Evolutionary conservation across 2,113 vertebrate genomes (phyloP).

Genomic region (Xiphophorus hellerii): DNA sequence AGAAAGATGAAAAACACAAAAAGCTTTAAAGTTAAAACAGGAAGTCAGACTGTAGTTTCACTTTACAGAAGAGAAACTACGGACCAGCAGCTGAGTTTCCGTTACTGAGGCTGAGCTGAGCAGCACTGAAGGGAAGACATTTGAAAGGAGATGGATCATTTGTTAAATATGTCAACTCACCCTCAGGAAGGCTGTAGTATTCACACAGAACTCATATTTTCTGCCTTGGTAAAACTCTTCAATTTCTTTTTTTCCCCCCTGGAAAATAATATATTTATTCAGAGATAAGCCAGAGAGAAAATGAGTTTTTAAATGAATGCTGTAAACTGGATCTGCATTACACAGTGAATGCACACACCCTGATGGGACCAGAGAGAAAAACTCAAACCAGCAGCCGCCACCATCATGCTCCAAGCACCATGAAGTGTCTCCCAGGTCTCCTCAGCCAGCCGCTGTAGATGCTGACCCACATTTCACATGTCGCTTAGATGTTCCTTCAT

Average conservation of each 20-base stretch:
- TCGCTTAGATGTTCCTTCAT: background rate
- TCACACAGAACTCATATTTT: background rate
- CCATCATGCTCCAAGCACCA: constrained; percentile 16
- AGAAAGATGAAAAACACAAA: background rate
- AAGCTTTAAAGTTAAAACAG: background rate
- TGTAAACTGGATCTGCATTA: background rate
- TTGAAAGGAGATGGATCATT: constrained; percentile 5
- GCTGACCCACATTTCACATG: constrained; percentile 44
- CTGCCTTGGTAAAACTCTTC: background rate
- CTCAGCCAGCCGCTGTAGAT: constrained; percentile 47
- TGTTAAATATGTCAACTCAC: constrained; percentile 33
- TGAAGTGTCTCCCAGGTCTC: constrained; percentile 19
- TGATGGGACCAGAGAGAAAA: background rate
- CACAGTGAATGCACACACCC: background rate
- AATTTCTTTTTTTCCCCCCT: background rate
- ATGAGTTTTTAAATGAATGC: background rate
- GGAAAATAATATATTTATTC: background rate
- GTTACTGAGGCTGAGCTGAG: background rate
- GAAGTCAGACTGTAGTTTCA: background rate
- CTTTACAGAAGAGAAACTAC: background rate
- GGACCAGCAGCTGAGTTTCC: constrained; percentile 4
- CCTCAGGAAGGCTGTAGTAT: constrained; percentile 7
- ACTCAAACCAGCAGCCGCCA: background rate
- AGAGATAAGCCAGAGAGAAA: background rate
- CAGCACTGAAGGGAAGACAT: constrained; percentile 5